Base-by-base conservation (phyloP, 1,140 invertebrate genomes). In the Drosophila kikkawai region DNA sequence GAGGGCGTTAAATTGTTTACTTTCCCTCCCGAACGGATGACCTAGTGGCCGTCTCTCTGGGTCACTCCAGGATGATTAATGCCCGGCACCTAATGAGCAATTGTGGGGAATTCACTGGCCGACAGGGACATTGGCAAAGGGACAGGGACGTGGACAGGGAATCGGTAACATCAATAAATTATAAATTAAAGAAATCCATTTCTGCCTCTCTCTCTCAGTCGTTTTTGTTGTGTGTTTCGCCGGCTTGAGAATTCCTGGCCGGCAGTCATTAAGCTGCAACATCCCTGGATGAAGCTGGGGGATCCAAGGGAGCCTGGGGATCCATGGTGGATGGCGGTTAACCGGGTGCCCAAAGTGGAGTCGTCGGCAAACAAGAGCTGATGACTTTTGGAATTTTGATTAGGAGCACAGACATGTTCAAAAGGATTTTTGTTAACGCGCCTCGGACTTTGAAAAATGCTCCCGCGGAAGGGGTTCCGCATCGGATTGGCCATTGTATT, bases 131-230 rank as follows among this genome's bases (percentile, higher is more conserved):
- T n/a, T 44, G 39, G 45, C 3, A 29, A 26, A 65, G 22, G 57
- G 13, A 11, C 42, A 56, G 15, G 55, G 53, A 44, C 53, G 13
- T 26, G 53, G 53, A 11, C 19, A 11, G 53, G 36, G 61, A 66
- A 79, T 85, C 84, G 84, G 83, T 83, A 82, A 87, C 83, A 87
- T 90, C 85, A 90, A 90, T 90, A 90, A 90, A 90, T 90, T 90
- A 90, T 82, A 90, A 90, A 90, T 90, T 90, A 90, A 90, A 90
- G 81, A 90, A 90, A 90, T 90, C 79, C 85, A 90, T 85, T 90
- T 86, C 59, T 37, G 73, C 56, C 70, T 56, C 36, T 39, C 36
- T 55, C 26, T 39, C 4, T 6, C 19, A 19, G 39, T 53, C 44
- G 36, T 50, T 75, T 73, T 45, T 50, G 70, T 53, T 51, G 50